Evolutionary conservation across 2,797 vertebrate species (phyloP).

Genomic region (Carduelis carduelis): DNA sequence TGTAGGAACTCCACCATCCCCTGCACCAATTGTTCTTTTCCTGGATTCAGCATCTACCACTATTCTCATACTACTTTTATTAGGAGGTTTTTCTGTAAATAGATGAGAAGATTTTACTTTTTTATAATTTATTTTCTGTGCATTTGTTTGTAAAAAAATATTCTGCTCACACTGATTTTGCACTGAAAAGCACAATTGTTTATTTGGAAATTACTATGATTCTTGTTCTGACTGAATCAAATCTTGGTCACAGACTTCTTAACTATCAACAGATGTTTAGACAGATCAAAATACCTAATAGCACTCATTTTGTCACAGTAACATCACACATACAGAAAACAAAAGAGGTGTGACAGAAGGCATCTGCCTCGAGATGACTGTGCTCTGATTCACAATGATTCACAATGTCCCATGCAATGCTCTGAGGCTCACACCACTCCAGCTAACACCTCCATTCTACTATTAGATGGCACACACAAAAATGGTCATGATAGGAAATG

Average conservation of each 20-base stretch:
- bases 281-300: background rate
- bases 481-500: background rate
- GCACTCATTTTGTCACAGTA: background rate
- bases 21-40: slow-evolving; percentile 83
- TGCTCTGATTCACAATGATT: background rate
- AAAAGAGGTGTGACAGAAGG: background rate
- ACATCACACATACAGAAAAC: background rate
- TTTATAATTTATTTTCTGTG: background rate
- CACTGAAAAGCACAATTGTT: background rate
- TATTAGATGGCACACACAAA: background rate
- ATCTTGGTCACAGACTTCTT: background rate
- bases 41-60: slow-evolving; percentile 94
- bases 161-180: background rate
- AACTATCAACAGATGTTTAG: background rate
- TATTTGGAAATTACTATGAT: background rate
- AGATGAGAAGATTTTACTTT: slow-evolving; percentile 34
- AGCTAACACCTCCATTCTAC: background rate
- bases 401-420: background rate
- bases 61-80: slow-evolving; percentile 92
- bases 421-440: background rate
- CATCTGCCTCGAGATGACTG: background rate
- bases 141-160: background rate
- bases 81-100: slow-evolving; percentile 86
- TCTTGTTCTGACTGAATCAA: background rate
- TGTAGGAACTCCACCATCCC: slow-evolving; percentile 79